Conservation (phyloP, 1,140 invertebrate species). For the Drosophila santomea region DNA sequence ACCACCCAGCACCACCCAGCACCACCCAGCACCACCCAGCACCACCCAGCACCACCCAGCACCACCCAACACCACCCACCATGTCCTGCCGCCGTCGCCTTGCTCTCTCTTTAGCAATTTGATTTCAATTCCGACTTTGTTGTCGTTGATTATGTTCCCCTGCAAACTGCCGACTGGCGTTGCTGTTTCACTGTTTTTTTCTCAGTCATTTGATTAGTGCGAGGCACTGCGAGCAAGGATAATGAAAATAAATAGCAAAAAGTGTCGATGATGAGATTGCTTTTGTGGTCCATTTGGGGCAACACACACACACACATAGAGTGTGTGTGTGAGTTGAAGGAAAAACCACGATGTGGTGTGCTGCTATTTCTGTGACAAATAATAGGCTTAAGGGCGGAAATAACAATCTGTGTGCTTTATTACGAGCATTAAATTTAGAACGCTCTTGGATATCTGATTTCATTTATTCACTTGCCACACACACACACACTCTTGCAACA, state of each 20-base stretch:
- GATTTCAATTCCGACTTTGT: slow-evolving; percentile 62
- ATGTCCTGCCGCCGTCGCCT: not conserved
- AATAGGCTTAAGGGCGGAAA: slow-evolving; percentile 17
- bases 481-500: not conserved
- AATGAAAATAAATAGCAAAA: slow-evolving; percentile 63
- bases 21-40: not conserved
- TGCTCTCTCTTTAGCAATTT: slow-evolving; percentile 56
- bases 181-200: slow-evolving; percentile 35
- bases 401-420: not conserved
- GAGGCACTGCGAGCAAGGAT: slow-evolving; percentile 46
- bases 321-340: not conserved
- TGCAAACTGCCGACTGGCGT: not conserved
- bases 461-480: not conserved
- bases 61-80: not conserved
- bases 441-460: not conserved
- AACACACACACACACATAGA: not conserved
- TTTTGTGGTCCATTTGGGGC: slow-evolving; percentile 47
- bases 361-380: slow-evolving; percentile 31
- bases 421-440: not conserved
- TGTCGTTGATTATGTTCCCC: slow-evolving; percentile 44
- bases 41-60: not conserved
- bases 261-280: slow-evolving; percentile 62
- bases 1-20: too few relatives aligned
- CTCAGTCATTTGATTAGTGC: slow-evolving; percentile 57
- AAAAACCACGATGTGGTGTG: not conserved